Evolutionary conservation across 2,888 invertebrate genomes (phyloP), one percentile per base, ranked within the genome.

Genomic region (Trachelus stipa): DNA sequence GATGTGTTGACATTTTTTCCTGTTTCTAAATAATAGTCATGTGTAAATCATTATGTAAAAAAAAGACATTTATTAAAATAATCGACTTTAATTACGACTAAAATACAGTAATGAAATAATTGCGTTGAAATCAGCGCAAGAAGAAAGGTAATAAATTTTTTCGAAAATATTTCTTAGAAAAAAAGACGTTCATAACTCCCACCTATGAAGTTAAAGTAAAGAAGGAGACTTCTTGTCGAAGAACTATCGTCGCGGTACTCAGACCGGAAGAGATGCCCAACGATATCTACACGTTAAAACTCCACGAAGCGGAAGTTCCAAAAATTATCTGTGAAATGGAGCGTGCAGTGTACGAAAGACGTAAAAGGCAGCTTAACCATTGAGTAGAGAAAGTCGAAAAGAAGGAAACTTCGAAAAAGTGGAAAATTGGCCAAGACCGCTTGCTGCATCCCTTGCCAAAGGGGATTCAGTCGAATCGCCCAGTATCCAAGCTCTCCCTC

Each of bases 1-100:
- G 68, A 71, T 35, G 68, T 68, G 76, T 78, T 34, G 34, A 73
- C 23, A 71, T 73, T 68, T 74, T 40, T 15, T 23, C 30, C n/a
- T 11, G 6, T 15, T 40, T 30, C 33, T 34, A 34, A 71, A 71
- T 71, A 71, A 71, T 33, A 71, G 56, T 56, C 23, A 9, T 9
- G 40, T 12, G 12, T 40, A 15, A 56, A 56, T 56, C 23, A 2
- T 56, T 23, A 9, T 15, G 2, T 37, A 56, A 56, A 23, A 56
- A 56, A 56, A 6, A 9, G 23, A 23, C 9, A 56, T 23, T 40
- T 40, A 6, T 23, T 6, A 23, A 56, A 56, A 23, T 23, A 56
- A 23, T 23, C 9, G 9, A 56, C 9, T 56, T 23, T 56, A 23
- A 56, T 56, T 23, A 56, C 56, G 56, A 56, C 23, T 23, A 2